A percentile compares a stretch with the other conserved stretches of the same genome.
Conservation (phyloP, 2,797 vertebrate species). For the Urophycis tenuis region DNA sequence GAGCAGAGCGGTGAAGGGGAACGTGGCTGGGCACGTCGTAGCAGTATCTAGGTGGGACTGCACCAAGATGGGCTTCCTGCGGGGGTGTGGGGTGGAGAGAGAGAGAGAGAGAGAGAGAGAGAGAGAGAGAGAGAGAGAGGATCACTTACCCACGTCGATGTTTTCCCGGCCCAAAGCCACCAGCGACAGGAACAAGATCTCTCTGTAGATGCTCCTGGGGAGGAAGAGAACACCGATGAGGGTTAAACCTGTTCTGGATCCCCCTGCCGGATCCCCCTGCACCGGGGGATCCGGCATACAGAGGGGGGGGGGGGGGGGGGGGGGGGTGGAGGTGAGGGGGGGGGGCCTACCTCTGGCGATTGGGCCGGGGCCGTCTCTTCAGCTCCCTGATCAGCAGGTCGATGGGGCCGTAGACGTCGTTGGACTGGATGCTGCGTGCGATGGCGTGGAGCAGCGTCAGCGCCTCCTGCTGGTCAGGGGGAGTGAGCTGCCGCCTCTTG, state of each 20-base stretch:
- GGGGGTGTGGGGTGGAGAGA: too few species aligned
- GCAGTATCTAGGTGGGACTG: not conserved
- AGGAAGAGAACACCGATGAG: constrained; percentile 5
- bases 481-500: constrained; percentile 72
- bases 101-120: too few species aligned
- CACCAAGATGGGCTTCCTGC: too few species aligned
- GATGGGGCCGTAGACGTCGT: constrained; percentile 87
- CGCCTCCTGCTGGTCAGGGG: constrained; percentile 79
- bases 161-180: constrained; percentile 91
- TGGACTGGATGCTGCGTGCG: constrained; percentile 86
- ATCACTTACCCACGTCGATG: constrained; percentile 87
- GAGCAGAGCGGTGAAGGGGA: too few species aligned
- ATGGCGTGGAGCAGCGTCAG: constrained; percentile 82
- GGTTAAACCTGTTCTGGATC: too few species aligned
- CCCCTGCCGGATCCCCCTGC: too few species aligned
- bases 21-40: too few species aligned
- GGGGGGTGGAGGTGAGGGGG: too few species aligned
- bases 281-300: too few species aligned
- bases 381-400: constrained; percentile 76
- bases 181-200: constrained; percentile 88
- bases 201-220: constrained; percentile 87
- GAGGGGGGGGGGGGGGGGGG: not conserved
- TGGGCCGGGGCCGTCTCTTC: constrained; percentile 68
- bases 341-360: constrained; percentile 79
- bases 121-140: too few species aligned